These are phyloP conservation scores for Lophotriccus pileatus DNA, from an alignment of 2,797 vertebrate genomes.

Conservation along the genomic window DNA sequence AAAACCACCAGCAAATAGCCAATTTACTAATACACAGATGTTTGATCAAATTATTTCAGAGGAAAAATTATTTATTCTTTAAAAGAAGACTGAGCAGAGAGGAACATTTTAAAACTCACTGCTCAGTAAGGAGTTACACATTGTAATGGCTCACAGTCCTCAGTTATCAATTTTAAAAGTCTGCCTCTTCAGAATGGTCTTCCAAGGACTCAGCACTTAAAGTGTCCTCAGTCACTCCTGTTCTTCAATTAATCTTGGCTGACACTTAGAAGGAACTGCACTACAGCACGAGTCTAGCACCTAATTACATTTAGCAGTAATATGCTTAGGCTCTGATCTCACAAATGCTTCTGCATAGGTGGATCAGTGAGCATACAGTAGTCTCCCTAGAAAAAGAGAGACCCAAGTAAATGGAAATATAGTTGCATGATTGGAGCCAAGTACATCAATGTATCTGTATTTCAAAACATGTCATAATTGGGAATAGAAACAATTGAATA, in stretches of 20 bases:
- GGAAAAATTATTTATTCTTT: not conserved
- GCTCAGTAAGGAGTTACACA: not conserved
- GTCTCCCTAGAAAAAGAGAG: not conserved
- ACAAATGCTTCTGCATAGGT: not conserved
- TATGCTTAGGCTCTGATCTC: slow-evolving; percentile 38
- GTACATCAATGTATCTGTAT: not conserved
- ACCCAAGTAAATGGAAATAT: not conserved
- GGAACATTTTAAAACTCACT: not conserved
- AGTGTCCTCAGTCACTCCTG: not conserved
- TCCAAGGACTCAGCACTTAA: not conserved
- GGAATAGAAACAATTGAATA: not conserved
- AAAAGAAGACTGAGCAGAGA: not conserved
- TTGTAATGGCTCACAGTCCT: not conserved
- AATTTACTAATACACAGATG: not conserved
- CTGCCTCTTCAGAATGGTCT: not conserved
- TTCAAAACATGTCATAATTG: not conserved
- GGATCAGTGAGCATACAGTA: not conserved
- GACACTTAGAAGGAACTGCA: not conserved
- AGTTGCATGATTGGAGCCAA: not conserved
- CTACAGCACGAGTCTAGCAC: not conserved
- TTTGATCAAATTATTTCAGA: not conserved
- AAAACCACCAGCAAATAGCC: not conserved
- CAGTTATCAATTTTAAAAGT: not conserved
- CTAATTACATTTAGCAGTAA: slow-evolving; percentile 47
- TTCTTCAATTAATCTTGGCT: slow-evolving; percentile 10